phyloP scores from a whole-genome alignment of 2,888 invertebrate species.

The Plebejus melissa region DNA sequence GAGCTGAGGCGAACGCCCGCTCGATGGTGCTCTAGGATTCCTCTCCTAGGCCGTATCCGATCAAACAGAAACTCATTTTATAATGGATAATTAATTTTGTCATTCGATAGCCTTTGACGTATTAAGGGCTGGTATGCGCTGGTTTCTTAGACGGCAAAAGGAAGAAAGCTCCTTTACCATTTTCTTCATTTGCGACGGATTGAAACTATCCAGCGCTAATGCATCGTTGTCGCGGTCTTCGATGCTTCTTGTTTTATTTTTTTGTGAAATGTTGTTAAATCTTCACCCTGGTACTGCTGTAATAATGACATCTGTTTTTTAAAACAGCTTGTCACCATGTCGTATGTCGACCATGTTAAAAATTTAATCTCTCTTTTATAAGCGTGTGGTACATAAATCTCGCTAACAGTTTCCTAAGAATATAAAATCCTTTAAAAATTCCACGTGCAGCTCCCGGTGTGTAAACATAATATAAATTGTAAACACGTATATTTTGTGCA shows the following conservation, averaged over 20 bases:
- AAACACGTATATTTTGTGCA: constrained; percentile 38
- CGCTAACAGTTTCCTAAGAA: constrained; percentile 27
- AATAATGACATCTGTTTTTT: neutral
- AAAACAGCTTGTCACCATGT: neutral
- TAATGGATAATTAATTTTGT: neutral
- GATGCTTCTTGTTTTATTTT: too few relatives aligned
- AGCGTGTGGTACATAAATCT: constrained; percentile 18
- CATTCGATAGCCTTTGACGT: neutral
- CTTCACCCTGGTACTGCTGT: too few relatives aligned
- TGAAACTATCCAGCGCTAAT: too few relatives aligned
- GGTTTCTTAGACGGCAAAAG: too few relatives aligned
- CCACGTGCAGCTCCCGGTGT: constrained; percentile 21
- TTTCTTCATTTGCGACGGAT: too few relatives aligned
- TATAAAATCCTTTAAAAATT: constrained; percentile 16
- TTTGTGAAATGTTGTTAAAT: too few relatives aligned
- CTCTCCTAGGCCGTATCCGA: neutral
- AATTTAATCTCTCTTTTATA: constrained; percentile 16
- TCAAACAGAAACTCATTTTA: neutral
- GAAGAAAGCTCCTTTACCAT: too few relatives aligned
- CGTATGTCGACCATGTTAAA: neutral
- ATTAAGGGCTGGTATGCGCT: too few relatives aligned
- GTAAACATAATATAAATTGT: constrained; percentile 34
- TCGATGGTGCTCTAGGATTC: constrained; percentile 4
- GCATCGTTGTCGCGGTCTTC: too few relatives aligned
- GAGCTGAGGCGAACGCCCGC: constrained; percentile 13